These are phyloP conservation scores for Dryadula phaetusa DNA, from an alignment of 2,888 invertebrate species.

Conservation along the genomic window DNA sequence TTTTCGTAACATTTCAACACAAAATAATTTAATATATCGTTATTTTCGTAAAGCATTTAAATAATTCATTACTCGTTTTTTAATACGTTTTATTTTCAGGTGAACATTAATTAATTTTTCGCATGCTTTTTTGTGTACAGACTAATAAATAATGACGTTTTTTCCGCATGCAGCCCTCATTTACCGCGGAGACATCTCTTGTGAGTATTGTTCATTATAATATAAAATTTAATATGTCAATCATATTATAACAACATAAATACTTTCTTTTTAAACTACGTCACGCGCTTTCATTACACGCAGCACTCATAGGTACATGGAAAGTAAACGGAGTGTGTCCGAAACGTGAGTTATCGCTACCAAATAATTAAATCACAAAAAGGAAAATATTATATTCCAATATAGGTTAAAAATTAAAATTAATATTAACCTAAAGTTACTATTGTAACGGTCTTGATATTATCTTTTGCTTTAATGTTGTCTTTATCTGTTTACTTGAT, in stretches of 20 bases:
- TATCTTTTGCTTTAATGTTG: too few relatives aligned
- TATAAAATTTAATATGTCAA: neutral
- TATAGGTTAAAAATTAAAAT: neutral
- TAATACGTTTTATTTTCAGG: conserved; percentile 35
- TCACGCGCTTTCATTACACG: conserved; percentile 58
- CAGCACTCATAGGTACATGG: conserved; percentile 78
- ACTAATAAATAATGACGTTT: conserved; percentile 55
- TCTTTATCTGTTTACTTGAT: too few relatives aligned
- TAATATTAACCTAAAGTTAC: too few relatives aligned
- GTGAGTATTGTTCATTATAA: conserved; percentile 66
- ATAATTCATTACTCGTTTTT: conserved; percentile 5
- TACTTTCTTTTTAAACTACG: too few relatives aligned
- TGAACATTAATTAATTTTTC: conserved; percentile 30
- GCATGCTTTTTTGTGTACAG: conserved; percentile 45
- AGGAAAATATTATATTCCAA: neutral
- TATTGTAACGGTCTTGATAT: too few relatives aligned
- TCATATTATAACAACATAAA: too few relatives aligned
- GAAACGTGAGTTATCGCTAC: conserved; percentile 71
- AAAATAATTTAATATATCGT: neutral
- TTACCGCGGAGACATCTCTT: conserved; percentile 80
- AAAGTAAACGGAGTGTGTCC: conserved; percentile 79
- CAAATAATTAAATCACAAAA: neutral
- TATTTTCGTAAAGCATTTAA: neutral
- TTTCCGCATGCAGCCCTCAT: conserved; percentile 83
- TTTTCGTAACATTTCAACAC: conserved; percentile 8